Percentiles rank a stretch among this genome's conserved stretches.
Evolutionary conservation across 2,888 invertebrate species (phyloP).

Genomic region (Petrolisthes cinctipes): DNA sequence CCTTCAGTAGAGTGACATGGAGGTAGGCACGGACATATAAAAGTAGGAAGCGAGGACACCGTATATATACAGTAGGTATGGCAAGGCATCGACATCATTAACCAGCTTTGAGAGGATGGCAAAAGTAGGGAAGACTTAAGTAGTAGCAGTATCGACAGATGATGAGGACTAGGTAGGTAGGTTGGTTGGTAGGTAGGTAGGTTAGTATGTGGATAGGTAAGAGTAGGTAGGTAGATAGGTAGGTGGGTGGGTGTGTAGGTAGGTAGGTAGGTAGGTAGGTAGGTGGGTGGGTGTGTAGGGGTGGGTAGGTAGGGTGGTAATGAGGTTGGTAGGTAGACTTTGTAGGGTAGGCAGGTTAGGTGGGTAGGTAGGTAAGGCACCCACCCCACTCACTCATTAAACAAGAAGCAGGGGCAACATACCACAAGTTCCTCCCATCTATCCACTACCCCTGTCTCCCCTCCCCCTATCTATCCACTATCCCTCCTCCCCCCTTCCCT

Average conservation of each 20-base stretch:
- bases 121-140: not conserved
- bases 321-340: not conserved
- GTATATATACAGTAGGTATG: not conserved
- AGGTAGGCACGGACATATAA: not conserved
- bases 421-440: not conserved
- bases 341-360: not conserved
- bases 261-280: not conserved
- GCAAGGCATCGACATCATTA: not conserved
- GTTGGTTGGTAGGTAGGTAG: not conserved
- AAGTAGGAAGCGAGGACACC: not conserved
- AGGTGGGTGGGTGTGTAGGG: not conserved
- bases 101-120: not conserved
- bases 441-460: no score
- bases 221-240: not conserved
- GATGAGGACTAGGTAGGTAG: not conserved
- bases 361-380: not conserved
- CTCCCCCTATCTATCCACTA: not conserved
- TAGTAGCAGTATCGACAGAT: no score
- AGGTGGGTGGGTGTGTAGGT: not conserved
- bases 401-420: not conserved
- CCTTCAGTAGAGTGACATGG: not conserved
- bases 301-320: not conserved
- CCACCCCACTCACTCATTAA: not conserved
- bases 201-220: not conserved
- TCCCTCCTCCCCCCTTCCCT: no score